Conservation (phyloP, 1,140 invertebrate species). For the Gonioctena quinquepunctata region DNA sequence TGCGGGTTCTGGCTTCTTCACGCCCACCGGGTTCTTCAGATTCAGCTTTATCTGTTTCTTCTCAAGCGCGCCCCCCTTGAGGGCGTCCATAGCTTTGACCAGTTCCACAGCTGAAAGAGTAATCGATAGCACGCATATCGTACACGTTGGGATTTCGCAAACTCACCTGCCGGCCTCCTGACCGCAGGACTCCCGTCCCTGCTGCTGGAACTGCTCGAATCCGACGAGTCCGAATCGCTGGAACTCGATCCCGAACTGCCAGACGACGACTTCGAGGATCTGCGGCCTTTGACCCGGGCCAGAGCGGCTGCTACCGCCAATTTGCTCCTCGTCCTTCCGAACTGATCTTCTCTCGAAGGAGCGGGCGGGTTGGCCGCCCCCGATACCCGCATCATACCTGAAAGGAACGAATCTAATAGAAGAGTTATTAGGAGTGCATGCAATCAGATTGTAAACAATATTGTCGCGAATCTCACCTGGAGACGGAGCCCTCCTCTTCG, state of each 20-base stretch:
- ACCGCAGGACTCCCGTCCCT: conserved; percentile 47
- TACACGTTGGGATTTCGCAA: too few relatives aligned
- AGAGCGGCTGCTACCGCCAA: conserved; percentile 49
- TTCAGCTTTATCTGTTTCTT: conserved; percentile 77
- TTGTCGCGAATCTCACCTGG: conserved; percentile 49
- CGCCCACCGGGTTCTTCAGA: conserved; percentile 57
- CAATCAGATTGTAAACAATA: not conserved
- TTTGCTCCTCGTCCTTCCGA: conserved; percentile 46
- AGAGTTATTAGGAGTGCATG: not conserved
- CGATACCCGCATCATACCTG: conserved; percentile 53
- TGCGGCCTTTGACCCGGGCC: conserved; percentile 47
- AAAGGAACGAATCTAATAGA: conserved; percentile 5
- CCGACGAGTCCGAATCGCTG: conserved; percentile 54
- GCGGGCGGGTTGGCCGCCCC: conserved; percentile 54
- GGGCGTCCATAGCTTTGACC: conserved; percentile 59
- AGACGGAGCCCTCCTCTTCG: conserved; percentile 58
- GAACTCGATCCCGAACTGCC: conserved; percentile 60
- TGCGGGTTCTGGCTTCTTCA: conserved; percentile 49
- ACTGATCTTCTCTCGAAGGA: conserved; percentile 45
- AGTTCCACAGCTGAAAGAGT: conserved; percentile 28
- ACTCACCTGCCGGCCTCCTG: conserved; percentile 40
- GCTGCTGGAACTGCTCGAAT: conserved; percentile 56
- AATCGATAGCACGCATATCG: too few relatives aligned
- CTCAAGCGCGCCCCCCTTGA: conserved; percentile 57
- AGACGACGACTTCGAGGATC: conserved; percentile 56